Conservation (phyloP, 2,113 vertebrate species). For the Physeter macrocephalus region DNA sequence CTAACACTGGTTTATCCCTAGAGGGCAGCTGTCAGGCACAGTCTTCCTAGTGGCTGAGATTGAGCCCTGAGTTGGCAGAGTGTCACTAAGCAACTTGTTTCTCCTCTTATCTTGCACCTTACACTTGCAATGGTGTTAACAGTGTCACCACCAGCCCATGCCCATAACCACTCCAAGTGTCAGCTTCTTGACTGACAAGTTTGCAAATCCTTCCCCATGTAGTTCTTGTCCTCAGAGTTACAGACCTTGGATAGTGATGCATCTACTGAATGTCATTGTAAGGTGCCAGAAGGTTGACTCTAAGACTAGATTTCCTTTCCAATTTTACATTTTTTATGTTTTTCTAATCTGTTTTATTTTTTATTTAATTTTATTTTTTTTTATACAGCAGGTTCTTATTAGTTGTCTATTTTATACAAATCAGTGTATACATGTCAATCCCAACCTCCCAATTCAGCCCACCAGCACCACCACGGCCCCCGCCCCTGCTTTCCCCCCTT, state of each 20-base stretch:
- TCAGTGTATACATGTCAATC: no score
- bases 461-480: no score
- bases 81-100: neutral
- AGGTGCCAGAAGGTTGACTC: neutral
- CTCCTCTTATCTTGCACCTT: neutral
- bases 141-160: neutral
- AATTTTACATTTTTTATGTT: neutral
- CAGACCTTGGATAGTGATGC: neutral
- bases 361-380: no score
- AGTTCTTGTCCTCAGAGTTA: neutral
- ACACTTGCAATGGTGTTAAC: neutral
- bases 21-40: neutral
- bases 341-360: no score
- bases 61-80: neutral
- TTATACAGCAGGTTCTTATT: no score
- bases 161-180: neutral
- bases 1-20: neutral
- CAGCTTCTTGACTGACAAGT: constrained; percentile 7
- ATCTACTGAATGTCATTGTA: neutral
- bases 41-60: neutral
- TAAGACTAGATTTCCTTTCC: neutral
- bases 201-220: neutral
- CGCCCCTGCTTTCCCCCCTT: no score
- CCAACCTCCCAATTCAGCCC: no score
- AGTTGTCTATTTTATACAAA: no score